Evolutionary conservation across 2,797 vertebrate genomes (phyloP).

Genomic region (Morus bassanus): DNA sequence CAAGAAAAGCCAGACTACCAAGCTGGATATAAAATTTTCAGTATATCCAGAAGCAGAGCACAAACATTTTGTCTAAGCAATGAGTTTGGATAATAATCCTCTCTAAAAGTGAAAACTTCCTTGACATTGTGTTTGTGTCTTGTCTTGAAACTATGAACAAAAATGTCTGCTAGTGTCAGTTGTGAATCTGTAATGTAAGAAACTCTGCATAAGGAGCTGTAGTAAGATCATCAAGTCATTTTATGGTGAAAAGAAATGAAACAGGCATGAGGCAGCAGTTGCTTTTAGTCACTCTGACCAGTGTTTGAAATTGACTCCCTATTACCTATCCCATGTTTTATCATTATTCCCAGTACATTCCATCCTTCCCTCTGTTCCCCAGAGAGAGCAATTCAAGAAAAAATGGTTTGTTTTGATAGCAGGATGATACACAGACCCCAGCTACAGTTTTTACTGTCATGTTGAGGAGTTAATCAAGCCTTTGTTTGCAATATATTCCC

Average conservation of each 20-base stretch:
- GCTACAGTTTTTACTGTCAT: background rate
- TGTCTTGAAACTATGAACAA: background rate
- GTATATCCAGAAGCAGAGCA: background rate
- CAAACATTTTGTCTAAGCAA: background rate
- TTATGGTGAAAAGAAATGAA: background rate
- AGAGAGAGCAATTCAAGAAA: background rate
- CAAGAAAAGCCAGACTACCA: background rate
- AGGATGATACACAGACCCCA: background rate
- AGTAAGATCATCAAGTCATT: background rate
- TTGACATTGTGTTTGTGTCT: background rate
- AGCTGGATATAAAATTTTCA: background rate
- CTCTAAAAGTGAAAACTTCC: background rate
- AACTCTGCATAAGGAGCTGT: background rate
- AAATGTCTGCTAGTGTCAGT: background rate
- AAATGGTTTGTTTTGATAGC: background rate
- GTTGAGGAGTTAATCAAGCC: background rate
- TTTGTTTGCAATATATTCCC: conserved; percentile 1
- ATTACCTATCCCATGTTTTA: background rate
- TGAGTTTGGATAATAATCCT: background rate
- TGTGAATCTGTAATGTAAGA: background rate
- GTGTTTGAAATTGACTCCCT: background rate
- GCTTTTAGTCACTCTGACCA: background rate
- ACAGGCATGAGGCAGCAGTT: background rate
- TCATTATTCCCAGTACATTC: background rate
- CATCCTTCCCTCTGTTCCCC: background rate